phyloP scores from a whole-genome alignment of 2,797 vertebrate species.

The Fistularia commersonii region DNA sequence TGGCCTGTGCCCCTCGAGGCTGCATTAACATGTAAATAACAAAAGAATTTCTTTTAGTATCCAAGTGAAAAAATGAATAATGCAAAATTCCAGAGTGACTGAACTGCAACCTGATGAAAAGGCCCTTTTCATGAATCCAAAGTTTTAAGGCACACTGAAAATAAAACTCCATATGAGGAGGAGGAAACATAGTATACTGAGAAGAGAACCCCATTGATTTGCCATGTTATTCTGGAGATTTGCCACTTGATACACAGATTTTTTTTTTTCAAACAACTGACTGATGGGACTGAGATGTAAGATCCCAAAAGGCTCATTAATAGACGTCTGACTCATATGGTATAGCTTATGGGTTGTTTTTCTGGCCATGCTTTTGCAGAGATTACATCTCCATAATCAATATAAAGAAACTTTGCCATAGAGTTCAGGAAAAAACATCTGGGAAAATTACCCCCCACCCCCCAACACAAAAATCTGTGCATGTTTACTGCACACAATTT shows the following conservation, averaged over 20 bases:
- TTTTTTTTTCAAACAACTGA: conserved; percentile 28
- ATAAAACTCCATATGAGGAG: no score
- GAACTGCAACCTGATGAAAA: no score
- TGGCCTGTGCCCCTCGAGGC: no score
- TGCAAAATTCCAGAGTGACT: no score
- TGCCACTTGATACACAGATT: not conserved
- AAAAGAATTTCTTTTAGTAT: no score
- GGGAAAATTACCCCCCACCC: conserved; percentile 32
- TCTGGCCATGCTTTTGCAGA: conserved; percentile 62
- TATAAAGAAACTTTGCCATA: conserved; percentile 50
- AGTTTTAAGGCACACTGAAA: no score
- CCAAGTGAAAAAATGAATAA: no score
- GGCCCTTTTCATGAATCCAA: no score
- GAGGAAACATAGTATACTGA: no score
- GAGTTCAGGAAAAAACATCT: conserved; percentile 30
- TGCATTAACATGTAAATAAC: no score
- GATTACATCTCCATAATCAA: conserved; percentile 77
- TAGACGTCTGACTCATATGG: conserved; percentile 53
- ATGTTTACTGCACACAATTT: conserved; percentile 17
- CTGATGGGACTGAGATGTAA: conserved; percentile 36
- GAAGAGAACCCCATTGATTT: no score
- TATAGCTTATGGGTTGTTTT: conserved; percentile 54
- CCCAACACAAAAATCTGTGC: conserved; percentile 15
- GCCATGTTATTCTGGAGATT: not conserved
- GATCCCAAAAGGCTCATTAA: conserved; percentile 43